Percentiles rank a stretch among this genome's conserved stretches.
Conservation (phyloP, 1,140 invertebrate genomes). For the Marisa cornuarietis region DNA sequence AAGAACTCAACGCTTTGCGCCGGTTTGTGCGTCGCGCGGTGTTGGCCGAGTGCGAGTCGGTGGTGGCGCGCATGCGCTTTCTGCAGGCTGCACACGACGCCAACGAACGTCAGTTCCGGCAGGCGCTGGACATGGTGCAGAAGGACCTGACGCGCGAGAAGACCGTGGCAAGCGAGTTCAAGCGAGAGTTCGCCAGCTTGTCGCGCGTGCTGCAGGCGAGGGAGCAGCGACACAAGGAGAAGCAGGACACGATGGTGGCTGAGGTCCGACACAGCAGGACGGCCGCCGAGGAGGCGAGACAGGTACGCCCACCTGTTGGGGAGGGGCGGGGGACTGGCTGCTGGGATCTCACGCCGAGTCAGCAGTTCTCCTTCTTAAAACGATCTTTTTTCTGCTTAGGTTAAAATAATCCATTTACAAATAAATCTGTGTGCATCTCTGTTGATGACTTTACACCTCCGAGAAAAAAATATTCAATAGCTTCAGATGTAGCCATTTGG, state of each 20-base stretch:
- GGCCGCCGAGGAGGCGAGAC: neutral
- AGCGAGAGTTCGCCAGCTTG: conserved; percentile 27
- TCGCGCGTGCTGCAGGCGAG: conserved; percentile 19
- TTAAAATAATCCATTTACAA: no score
- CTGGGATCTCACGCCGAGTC: no score
- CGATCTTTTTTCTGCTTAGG: no score
- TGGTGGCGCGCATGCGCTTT: conserved; percentile 21
- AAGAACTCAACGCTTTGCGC: conserved; percentile 19
- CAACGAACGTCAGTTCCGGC: conserved; percentile 24
- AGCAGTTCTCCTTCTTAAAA: no score
- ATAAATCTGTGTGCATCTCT: no score
- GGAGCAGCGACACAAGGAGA: conserved; percentile 11
- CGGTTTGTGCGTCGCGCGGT: conserved; percentile 18
- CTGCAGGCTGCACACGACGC: conserved; percentile 23
- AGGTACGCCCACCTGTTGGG: conserved; percentile 5
- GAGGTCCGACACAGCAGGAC: conserved; percentile 10
- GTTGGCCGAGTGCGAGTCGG: conserved; percentile 12
- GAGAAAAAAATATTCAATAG: no score
- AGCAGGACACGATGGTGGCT: conserved; percentile 13
- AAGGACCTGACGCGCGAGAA: conserved; percentile 16
- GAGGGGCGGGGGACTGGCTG: no score
- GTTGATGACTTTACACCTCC: no score
- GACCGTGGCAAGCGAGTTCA: conserved; percentile 24
- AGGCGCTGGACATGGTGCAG: conserved; percentile 21
- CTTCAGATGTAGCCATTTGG: no score